Evolutionary conservation across 2,888 invertebrate genomes (phyloP).

Genomic region (Chelonus formosanus): DNA sequence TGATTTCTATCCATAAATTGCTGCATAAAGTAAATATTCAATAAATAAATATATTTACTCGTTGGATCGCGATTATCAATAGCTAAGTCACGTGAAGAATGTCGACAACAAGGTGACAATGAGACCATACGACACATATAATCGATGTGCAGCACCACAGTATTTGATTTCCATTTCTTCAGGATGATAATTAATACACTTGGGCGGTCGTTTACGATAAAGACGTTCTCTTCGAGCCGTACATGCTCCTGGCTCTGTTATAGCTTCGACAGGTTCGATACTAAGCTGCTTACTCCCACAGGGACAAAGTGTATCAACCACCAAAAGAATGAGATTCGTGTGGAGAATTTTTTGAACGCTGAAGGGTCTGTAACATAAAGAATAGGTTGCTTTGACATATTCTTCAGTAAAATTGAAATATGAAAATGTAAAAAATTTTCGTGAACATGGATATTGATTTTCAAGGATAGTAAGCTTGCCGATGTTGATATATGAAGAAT

Average conservation of each 20-base stretch:
- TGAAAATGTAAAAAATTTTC: slow-evolving; percentile 3
- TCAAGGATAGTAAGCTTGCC: too few relatives aligned
- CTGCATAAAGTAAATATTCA: slow-evolving; percentile 24
- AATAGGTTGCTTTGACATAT: background rate
- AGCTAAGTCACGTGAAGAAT: slow-evolving; percentile 48
- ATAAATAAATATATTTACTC: slow-evolving; percentile 23
- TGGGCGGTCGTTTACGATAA: slow-evolving; percentile 78
- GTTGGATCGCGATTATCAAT: slow-evolving; percentile 32
- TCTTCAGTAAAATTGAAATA: background rate
- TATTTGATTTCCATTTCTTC: slow-evolving; percentile 71
- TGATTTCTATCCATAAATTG: slow-evolving; percentile 13
- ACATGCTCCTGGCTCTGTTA: slow-evolving; percentile 60
- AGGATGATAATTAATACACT: slow-evolving; percentile 89
- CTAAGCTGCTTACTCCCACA: slow-evolving; percentile 88
- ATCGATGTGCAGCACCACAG: slow-evolving; percentile 52
- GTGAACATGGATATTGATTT: background rate
- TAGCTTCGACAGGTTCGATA: slow-evolving; percentile 73
- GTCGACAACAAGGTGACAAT: slow-evolving; percentile 39
- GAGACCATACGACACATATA: slow-evolving; percentile 38
- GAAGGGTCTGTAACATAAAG: slow-evolving; percentile 74
- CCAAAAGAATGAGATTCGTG: slow-evolving; percentile 87
- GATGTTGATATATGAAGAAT: too few relatives aligned
- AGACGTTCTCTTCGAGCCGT: slow-evolving; percentile 69
- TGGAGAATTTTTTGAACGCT: slow-evolving; percentile 92
- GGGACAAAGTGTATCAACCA: slow-evolving; percentile 88